Evolutionary conservation across 1,140 invertebrate species (phyloP), one percentile per base, ranked within the genome.

Genomic region (Ips typographus): DNA sequence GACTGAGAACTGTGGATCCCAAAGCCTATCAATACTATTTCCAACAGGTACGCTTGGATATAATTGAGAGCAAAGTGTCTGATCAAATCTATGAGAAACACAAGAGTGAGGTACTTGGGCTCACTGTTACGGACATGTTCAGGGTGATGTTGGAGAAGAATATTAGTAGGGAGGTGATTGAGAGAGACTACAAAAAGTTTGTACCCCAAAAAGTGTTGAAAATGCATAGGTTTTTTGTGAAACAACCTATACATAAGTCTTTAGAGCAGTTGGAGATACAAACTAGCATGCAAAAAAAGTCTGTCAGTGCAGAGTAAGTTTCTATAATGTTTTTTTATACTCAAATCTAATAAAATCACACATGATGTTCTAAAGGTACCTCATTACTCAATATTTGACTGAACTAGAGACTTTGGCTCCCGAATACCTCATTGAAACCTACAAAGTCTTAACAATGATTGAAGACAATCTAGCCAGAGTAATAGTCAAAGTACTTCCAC

Each of bases 71-170:
- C 75, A 88, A 88, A 76, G 89, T 96, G 70, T 83, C 87, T 36
- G 91, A 93, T 77, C 88, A 94, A 61, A 84, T 86, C 65, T 91
- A 90, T 82, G 88, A 91, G 43, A 87, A 88, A 68, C 86, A 90
- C 71, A 90, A 90, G 78, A 81, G 86, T 56, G 88, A 93, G 81
- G 82, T 93, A 0, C 82, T 94, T 53, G 93, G 93, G 1, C 81
- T 96, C 44, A 91, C 91, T 5, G 92, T 94, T 44, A 87, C 89
- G 65, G 92, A 95, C 79, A 95, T 95, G 92, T 91, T 87, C 77
- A 87, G 90, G 72, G 88, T 89, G 7, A 90, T 91, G 80, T 76
- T 90, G 22, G 92, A 94, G 77, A 87, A 91, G 73, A 85, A 86
- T 65, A 77, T 88, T 53, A 77, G 84, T 7, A 79, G 83, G 37